phyloP scores from a whole-genome alignment of 1,140 invertebrate genomes.

The Physella acuta region DNA sequence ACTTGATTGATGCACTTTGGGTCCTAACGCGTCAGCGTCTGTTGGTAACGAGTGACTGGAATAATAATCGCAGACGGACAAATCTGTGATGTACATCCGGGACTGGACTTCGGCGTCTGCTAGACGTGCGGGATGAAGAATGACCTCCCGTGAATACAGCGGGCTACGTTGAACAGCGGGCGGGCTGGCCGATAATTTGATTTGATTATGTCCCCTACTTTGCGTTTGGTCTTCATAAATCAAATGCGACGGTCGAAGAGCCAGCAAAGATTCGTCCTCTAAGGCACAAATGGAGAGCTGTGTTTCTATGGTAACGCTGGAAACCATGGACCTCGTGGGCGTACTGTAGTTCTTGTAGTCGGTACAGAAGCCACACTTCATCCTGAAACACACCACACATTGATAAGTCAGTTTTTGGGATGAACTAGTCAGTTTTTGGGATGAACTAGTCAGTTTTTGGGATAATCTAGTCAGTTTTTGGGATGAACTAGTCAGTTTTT shows the following conservation, averaged over 20 bases:
- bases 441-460: background rate
- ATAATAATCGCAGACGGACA: background rate
- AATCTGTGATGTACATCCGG: background rate
- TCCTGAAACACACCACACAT: background rate
- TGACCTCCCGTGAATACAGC: background rate
- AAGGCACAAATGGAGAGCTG: constrained; percentile 10
- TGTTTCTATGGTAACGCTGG: constrained; percentile 16
- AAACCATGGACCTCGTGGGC: background rate
- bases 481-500: background rate
- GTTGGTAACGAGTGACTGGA: constrained; percentile 13
- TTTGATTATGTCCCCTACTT: no score
- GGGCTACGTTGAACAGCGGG: no score
- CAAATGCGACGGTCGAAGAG: no score
- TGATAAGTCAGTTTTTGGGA: background rate
- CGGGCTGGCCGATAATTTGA: no score
- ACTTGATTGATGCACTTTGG: background rate
- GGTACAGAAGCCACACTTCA: background rate
- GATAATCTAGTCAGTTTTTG: background rate
- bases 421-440: background rate
- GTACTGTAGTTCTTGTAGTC: constrained; percentile 1
- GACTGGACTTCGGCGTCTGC: background rate
- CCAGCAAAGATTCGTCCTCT: background rate
- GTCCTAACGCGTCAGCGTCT: background rate
- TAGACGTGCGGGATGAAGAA: background rate
- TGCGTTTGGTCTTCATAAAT: no score